phyloP scores from a whole-genome alignment of 2,888 invertebrate species.

The Drosophila maculinotata region DNA sequence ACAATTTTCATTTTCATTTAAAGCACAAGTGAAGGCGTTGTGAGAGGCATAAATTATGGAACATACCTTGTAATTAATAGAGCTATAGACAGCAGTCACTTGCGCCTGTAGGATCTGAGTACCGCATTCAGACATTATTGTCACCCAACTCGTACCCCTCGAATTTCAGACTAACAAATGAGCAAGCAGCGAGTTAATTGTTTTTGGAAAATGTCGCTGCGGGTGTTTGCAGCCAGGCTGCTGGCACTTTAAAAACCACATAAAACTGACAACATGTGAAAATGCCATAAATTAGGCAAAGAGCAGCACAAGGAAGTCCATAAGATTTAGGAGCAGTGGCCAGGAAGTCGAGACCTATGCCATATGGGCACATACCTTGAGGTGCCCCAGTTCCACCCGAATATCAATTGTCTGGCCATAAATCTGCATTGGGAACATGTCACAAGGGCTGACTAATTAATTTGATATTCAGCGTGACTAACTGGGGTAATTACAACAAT shows the following conservation, averaged over 20 bases:
- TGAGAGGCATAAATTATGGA: constrained; percentile 67
- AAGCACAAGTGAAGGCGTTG: constrained; percentile 62
- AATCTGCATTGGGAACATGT: constrained; percentile 61
- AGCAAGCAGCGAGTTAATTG: constrained; percentile 60
- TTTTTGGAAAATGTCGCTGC: constrained; percentile 72
- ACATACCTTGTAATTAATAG: constrained; percentile 55
- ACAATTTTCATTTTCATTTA: no score
- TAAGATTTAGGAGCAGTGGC: constrained; percentile 67
- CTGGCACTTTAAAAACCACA: constrained; percentile 76
- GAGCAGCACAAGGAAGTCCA: constrained; percentile 39
- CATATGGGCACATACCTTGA: constrained; percentile 76
- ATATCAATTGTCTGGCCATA: constrained; percentile 70
- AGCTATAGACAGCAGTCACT: no score
- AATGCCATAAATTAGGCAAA: constrained; percentile 75
- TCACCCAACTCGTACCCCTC: constrained; percentile 25
- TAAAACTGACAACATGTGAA: constrained; percentile 82
- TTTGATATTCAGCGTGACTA: constrained; percentile 72
- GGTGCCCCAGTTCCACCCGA: constrained; percentile 25
- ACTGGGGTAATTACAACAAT: constrained; percentile 53
- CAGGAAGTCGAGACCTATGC: constrained; percentile 61
- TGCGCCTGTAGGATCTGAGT: constrained; percentile 4
- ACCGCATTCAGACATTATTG: constrained; percentile 52
- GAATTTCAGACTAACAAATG: constrained; percentile 35
- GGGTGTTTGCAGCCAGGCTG: constrained; percentile 56
- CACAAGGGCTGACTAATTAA: constrained; percentile 70